phyloP scores from a whole-genome alignment of 2,797 vertebrate species.

The Tympanoctomys barrerae region DNA sequence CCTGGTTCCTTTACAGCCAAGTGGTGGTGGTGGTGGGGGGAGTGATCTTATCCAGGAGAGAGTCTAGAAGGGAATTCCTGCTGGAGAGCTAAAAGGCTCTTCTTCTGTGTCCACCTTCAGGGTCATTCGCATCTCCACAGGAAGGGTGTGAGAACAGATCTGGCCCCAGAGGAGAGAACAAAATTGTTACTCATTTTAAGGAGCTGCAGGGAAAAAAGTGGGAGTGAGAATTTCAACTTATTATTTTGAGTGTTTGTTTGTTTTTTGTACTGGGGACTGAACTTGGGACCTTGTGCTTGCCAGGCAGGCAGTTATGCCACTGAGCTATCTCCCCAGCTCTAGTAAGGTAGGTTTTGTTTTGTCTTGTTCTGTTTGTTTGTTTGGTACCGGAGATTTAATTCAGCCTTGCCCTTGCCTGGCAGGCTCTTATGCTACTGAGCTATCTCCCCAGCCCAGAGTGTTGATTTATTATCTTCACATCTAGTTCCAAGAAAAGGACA shows the following conservation, averaged over 20 bases:
- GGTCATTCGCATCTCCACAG: neutral
- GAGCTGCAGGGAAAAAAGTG: neutral
- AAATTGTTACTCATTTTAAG: neutral
- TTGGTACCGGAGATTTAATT: too few relatives aligned
- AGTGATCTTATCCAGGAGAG: neutral
- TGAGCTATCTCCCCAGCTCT: too few relatives aligned
- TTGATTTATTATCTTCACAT: neutral
- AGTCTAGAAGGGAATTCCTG: neutral
- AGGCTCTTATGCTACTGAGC: too few relatives aligned
- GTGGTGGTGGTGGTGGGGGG: too few relatives aligned
- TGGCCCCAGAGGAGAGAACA: neutral
- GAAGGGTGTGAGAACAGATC: neutral
- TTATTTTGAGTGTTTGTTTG: neutral
- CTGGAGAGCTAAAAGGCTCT: neutral
- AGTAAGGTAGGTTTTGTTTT: too few relatives aligned
- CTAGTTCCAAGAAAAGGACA: neutral
- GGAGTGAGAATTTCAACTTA: neutral
- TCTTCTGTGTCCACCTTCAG: neutral
- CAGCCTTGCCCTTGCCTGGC: too few relatives aligned
- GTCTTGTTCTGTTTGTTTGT: too few relatives aligned
- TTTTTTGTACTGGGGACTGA: neutral
- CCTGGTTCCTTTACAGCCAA: neutral
- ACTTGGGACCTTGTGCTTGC: too few relatives aligned
- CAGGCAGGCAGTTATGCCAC: too few relatives aligned
- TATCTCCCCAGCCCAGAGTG: too few relatives aligned